Base-by-base conservation (phyloP, 1,140 invertebrate genomes). In the Plutomurus gul region DNA sequence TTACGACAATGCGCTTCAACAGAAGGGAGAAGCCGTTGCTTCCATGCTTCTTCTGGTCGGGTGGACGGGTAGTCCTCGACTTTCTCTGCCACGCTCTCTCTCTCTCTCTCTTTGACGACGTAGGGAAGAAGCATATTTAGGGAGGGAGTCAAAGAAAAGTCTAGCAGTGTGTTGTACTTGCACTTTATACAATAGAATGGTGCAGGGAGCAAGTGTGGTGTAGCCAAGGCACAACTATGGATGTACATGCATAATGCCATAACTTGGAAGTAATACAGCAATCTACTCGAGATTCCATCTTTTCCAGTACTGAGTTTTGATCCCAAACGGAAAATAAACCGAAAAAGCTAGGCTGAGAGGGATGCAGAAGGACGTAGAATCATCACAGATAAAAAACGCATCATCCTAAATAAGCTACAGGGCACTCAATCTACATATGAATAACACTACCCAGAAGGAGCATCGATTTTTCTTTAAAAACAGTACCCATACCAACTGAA, bases 401-500 rank as follows among this genome's bases (percentile, higher is more conserved):
- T 79, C 73, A 80, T 75, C 56, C 30, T 71, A 70, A 80, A 76
- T 80, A 76, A 80, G 46, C 79, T 76, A 76, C 74, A 70, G 79
- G 51, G 73, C 70, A 80, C 78, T 76, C 79, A 76, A 80, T 80
- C 79, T 80, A 80, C 79, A 80, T 80, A 80, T 43, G 74, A 80
- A 76, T 80, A 80, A 37, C 72, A n/a, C 39, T 65, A 73, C 40
- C 46, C 36, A 36, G n/a, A 65, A 65, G 33, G 20, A 70, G 16
- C 75, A 77, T 77, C 75, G 75, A 77, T 77, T 77, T 77, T 77
- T 77, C 22, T 11, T 22, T 25, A 74, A 47, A 74, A 74, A 74
- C 27, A 47, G 33, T 30, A 33, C 43, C 16, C 71, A 33, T 22
- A 8, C 51, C 11, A 60, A 33, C 27, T 11, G 22, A n/a, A 16